These are phyloP conservation scores for Orchestia grillus DNA, from an alignment of 1,140 invertebrate species.

Conservation along the genomic window DNA sequence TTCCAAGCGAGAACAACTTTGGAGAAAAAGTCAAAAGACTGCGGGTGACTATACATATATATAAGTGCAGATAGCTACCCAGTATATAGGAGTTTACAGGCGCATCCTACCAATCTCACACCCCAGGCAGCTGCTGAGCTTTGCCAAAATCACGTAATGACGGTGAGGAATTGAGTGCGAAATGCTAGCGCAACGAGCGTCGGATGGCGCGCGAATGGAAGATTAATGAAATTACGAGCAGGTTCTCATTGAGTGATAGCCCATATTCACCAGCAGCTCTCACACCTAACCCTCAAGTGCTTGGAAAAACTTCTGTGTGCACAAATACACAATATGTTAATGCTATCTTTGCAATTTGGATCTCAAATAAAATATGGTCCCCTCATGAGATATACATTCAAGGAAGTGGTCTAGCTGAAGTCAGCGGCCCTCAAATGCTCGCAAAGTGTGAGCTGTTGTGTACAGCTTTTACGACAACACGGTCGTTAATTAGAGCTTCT, in stretches of 20 bases:
- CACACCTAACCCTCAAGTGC: not conserved
- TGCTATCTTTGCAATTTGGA: not conserved
- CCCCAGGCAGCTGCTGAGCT: not conserved
- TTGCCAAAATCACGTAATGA: not conserved
- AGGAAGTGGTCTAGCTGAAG: not conserved
- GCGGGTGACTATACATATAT: not conserved
- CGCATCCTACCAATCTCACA: not conserved
- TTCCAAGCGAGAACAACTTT: not conserved
- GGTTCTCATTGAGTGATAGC: not conserved
- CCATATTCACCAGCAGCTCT: not conserved
- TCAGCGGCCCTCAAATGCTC: not conserved
- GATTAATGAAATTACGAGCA: not conserved
- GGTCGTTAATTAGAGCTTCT: not conserved
- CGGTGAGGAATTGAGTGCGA: not conserved
- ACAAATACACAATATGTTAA: not conserved
- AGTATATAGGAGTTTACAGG: not conserved
- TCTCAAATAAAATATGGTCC: not conserved
- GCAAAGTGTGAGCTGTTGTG: not conserved
- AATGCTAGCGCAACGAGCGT: not conserved
- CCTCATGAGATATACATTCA: not conserved
- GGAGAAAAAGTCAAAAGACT: constrained; percentile 28
- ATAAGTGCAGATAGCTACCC: not conserved
- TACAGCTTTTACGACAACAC: not conserved
- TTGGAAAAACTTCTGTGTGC: not conserved
- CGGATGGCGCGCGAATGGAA: not conserved